Evolutionary conservation across 1,140 invertebrate species (phyloP).

Genomic region (Conus ventricosus): DNA sequence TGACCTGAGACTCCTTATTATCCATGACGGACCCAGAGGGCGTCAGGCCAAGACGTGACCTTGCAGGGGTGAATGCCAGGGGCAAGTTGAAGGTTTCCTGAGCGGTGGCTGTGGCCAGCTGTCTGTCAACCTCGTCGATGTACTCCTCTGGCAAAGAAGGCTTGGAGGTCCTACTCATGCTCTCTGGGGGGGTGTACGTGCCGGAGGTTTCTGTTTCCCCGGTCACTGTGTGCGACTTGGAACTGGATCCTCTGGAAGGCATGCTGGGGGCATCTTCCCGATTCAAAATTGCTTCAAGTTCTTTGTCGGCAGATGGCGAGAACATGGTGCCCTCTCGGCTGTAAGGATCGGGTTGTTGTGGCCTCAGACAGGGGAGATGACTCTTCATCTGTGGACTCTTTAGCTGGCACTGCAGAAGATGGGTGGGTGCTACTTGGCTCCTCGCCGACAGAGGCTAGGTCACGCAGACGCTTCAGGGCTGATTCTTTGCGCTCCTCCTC

Average conservation of each 20-base stretch:
- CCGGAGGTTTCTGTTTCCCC: constrained; percentile 38
- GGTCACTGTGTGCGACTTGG: constrained; percentile 46
- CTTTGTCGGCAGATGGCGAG: constrained; percentile 64
- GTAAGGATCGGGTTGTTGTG: constrained; percentile 19
- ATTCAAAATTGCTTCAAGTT: constrained; percentile 56
- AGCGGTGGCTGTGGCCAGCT: not conserved
- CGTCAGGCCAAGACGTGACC: not conserved
- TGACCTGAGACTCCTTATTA: not conserved
- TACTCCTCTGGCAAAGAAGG: constrained; percentile 26
- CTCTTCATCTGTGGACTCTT: not conserved
- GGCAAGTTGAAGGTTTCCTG: constrained; percentile 30
- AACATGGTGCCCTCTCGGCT: constrained; percentile 57
- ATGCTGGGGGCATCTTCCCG: constrained; percentile 19
- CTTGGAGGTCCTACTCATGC: constrained; percentile 19
- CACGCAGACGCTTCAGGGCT: not conserved
- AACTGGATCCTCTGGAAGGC: constrained; percentile 11
- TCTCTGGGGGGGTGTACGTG: constrained; percentile 31
- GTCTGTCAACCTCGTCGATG: constrained; percentile 32
- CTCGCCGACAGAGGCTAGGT: not conserved
- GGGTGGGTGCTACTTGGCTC: not conserved
- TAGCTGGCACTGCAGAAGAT: not conserved
- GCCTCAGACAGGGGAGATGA: not conserved
- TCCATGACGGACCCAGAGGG: constrained; percentile 12
- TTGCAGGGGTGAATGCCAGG: not conserved
- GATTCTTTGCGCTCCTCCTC: not conserved